phyloP scores from a whole-genome alignment of 2,113 vertebrate species.

The Clupea harengus region DNA sequence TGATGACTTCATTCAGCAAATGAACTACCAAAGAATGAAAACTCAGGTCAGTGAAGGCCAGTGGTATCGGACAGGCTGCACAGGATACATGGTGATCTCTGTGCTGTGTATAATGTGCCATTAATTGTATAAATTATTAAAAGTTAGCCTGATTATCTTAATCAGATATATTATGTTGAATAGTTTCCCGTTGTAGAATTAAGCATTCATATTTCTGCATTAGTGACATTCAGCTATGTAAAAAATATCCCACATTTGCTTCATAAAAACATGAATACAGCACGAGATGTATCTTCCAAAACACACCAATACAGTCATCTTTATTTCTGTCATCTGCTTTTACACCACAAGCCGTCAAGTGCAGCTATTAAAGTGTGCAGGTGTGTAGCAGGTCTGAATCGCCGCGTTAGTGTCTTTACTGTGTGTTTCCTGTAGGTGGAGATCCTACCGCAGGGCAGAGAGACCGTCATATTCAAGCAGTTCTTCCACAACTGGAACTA shows the following conservation, averaged over 20 bases:
- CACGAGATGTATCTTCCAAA: background rate
- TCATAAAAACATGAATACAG: background rate
- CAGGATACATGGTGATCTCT: background rate
- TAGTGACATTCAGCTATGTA: background rate
- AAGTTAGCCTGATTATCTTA: too few relatives aligned
- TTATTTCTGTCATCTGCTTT: background rate
- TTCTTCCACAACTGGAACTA: slow-evolving; percentile 87
- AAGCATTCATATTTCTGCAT: background rate
- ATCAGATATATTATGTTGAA: background rate
- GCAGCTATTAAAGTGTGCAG: background rate
- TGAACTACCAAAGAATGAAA: slow-evolving; percentile 78
- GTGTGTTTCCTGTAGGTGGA: slow-evolving; percentile 74
- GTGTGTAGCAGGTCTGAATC: background rate
- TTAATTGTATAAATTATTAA: background rate
- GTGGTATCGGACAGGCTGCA: background rate
- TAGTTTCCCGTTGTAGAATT: background rate
- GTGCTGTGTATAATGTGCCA: background rate
- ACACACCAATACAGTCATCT: background rate
- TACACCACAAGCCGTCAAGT: background rate
- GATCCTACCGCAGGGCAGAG: slow-evolving; percentile 83
- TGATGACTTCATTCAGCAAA: slow-evolving; percentile 79
- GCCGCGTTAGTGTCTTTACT: background rate
- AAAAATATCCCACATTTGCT: background rate
- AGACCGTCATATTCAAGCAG: slow-evolving; percentile 90
- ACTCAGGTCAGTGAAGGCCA: slow-evolving; percentile 76